phyloP scores from a whole-genome alignment of 2,113 vertebrate genomes.

The Hydrolagus affinis region DNA sequence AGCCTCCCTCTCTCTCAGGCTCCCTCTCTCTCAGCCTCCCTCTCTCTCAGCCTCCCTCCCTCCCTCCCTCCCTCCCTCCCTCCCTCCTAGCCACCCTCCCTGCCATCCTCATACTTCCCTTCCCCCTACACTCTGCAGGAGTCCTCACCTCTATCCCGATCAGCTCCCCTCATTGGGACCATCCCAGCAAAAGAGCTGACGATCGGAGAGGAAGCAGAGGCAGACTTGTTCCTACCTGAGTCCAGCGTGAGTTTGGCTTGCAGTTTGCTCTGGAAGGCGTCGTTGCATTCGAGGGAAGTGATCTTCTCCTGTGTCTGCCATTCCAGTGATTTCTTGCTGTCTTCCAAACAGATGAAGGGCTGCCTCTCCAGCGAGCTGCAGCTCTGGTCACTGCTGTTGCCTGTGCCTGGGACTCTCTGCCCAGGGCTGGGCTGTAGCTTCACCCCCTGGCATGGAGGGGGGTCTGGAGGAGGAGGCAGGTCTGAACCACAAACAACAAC shows the following conservation, averaged over 20 bases:
- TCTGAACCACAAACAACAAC: slow-evolving; percentile 63
- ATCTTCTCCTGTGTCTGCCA: slow-evolving; percentile 73
- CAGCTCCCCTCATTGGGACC: too few species aligned
- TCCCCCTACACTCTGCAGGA: too few species aligned
- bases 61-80: too few species aligned
- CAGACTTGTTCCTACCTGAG: slow-evolving; percentile 57
- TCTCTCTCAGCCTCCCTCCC: too few species aligned
- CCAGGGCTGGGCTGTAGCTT: slow-evolving; percentile 67
- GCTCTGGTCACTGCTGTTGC: slow-evolving; percentile 71
- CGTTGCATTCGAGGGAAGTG: slow-evolving; percentile 80
- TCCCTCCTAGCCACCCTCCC: too few species aligned
- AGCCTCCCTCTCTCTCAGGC: too few species aligned
- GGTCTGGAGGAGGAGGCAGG: slow-evolving; percentile 96
- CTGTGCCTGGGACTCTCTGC: slow-evolving; percentile 58
- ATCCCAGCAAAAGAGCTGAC: too few species aligned
- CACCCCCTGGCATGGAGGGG: slow-evolving; percentile 86
- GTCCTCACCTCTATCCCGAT: too few species aligned
- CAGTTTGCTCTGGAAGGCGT: slow-evolving; percentile 67
- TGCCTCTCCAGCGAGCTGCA: slow-evolving; percentile 87
- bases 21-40: too few species aligned
- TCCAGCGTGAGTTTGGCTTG: slow-evolving; percentile 75
- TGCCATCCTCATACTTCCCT: too few species aligned
- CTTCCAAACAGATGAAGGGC: slow-evolving; percentile 68
- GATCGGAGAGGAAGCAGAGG: too few species aligned
- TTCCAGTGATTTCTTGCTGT: slow-evolving; percentile 78